Evolutionary conservation across 2,797 vertebrate genomes (phyloP).

Genomic region (Dromococcyx pavoninus): DNA sequence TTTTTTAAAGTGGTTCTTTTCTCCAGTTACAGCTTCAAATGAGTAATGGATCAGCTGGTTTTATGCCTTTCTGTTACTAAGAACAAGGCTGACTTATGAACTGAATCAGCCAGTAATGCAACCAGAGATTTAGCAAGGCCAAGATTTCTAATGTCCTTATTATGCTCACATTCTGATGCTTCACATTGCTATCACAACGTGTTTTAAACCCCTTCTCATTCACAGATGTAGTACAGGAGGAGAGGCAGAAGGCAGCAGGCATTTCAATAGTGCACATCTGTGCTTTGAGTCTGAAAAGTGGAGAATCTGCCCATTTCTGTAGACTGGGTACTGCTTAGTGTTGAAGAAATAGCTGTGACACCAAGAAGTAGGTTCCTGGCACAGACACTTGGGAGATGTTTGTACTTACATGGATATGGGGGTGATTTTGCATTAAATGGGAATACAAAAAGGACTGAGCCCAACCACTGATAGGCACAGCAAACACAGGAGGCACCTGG

Average conservation of each 20-base stretch:
- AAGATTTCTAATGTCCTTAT: background rate
- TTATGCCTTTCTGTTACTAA: background rate
- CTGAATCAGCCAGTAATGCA: background rate
- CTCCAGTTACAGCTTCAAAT: background rate
- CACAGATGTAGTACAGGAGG: rapidly evolving
- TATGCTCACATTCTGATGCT: rapidly evolving
- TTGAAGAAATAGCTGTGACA: background rate
- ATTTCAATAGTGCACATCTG: background rate
- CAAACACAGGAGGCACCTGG: background rate
- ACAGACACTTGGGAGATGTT: background rate
- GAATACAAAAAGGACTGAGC: background rate
- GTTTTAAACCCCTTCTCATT: background rate
- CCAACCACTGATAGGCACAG: background rate
- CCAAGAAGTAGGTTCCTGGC: background rate
- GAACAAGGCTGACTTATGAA: background rate
- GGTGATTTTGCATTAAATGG: background rate
- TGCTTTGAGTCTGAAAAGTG: background rate
- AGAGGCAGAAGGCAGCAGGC: background rate
- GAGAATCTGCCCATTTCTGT: background rate
- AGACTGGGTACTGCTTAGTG: background rate
- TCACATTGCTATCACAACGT: background rate
- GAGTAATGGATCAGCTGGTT: background rate
- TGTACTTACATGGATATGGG: rapidly evolving
- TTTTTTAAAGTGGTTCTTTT: background rate
- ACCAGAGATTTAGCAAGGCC: background rate